Conservation (phyloP, 2,888 invertebrate genomes). For the Crossocerus cetratus region DNA sequence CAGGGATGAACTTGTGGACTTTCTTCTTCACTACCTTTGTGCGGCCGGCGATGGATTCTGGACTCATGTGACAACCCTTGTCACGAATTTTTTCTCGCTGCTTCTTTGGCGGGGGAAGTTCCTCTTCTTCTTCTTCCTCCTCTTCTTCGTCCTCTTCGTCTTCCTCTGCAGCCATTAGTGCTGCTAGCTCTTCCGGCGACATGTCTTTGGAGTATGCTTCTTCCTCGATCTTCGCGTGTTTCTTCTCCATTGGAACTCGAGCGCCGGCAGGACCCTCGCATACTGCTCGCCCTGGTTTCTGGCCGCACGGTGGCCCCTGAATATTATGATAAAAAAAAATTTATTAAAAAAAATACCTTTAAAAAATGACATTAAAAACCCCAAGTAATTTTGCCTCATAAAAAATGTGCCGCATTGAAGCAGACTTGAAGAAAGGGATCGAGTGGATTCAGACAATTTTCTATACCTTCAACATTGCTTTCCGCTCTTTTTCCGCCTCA, state of each 20-base stretch:
- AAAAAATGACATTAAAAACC: not conserved
- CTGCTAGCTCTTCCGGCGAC: no score
- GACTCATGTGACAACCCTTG: constrained; percentile 41
- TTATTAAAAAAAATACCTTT: no score
- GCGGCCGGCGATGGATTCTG: constrained; percentile 16
- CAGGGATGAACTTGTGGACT: constrained; percentile 43
- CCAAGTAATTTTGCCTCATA: no score
- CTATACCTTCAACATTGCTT: constrained; percentile 42
- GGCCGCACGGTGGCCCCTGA: constrained; percentile 62
- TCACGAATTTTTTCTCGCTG: constrained; percentile 43
- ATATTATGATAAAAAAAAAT: not conserved
- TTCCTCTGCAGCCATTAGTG: constrained; percentile 41
- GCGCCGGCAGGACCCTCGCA: constrained; percentile 58
- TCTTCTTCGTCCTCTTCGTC: constrained; percentile 45
- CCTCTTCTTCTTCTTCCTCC: constrained; percentile 35
- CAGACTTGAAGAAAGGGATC: no score
- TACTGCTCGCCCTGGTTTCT: constrained; percentile 57
- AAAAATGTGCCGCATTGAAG: no score
- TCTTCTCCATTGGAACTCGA: constrained; percentile 32
- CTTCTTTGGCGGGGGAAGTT: not conserved
- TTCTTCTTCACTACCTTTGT: constrained; percentile 16
- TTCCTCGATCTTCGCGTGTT: constrained; percentile 10
- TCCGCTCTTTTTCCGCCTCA: constrained; percentile 48
- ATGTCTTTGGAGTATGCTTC: constrained; percentile 4
- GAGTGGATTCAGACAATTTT: not conserved